Base-by-base conservation (phyloP, 2,113 vertebrate genomes). In the Platysternon megacephalum region DNA sequence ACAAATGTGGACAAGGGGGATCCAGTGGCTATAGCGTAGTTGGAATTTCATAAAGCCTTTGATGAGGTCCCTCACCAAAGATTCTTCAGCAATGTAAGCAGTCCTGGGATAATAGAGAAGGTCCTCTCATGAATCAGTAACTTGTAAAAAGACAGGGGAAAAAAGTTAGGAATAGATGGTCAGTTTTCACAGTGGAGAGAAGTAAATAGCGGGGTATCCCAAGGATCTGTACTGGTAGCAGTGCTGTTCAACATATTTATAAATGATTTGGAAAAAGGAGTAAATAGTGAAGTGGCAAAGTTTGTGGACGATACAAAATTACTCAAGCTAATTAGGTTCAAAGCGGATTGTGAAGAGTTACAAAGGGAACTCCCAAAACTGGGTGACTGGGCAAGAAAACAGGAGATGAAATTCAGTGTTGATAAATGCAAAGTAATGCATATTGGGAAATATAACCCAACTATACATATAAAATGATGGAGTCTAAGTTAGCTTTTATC, bases 121-220 rank as follows among this genome's bases (percentile, higher is more conserved):
- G 61, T n/a, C 6, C 32, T 35, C 12, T 68, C 35, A n/a, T 2
- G 61, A 68, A 68, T 8, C 35, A 35, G 28, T 16, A n/a, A n/a
- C 61, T n/a, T 17, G 2, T 17, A 9, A 9, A n/a, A 68, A 68
- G 29, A 22, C 21, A 3, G 4, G 26, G 55, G 9, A 1, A 2
- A 4, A 4, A 5, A 11, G 55, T 56, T 56, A 28, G 8, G 61
- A 68, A 9, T 35, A n/a, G 6, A n/a, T 35, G 35, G 16, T n/a
- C 61, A 35, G 16, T n/a, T 68, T n/a, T 68, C 35, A 19, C 16
- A 68, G 35, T 17, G 14, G 22, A 17, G 76, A 28, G 74, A 16
- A 21, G 76, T 19, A 46, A 48, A 29, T 24, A 46, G 26, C 4
- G 3, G n/a, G 22, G 11, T 79, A 17, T 11, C 24, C 11, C 17